phyloP scores from a whole-genome alignment of 37 sponge, comb jelly and placozoan genomes.

The Bolinopsis microptera region DNA sequence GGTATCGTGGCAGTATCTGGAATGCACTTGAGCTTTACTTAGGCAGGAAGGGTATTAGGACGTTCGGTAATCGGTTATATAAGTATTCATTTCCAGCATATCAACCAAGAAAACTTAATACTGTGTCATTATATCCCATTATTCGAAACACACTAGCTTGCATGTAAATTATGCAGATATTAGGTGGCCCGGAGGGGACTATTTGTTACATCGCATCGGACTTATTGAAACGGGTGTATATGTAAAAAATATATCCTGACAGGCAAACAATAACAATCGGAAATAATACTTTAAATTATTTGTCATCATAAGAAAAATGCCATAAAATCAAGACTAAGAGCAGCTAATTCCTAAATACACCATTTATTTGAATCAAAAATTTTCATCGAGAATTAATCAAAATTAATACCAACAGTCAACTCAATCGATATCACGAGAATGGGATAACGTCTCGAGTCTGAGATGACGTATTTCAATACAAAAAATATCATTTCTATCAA shows the following conservation, averaged over 20 bases:
- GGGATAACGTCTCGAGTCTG: neutral
- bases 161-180: too few species aligned
- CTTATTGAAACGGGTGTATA: too few species aligned
- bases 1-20: too few species aligned
- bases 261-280: neutral
- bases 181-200: too few species aligned
- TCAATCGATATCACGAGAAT: neutral
- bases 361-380: neutral
- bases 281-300: neutral
- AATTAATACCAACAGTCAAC: neutral
- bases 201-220: too few species aligned
- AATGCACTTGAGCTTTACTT: too few species aligned
- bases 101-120: too few species aligned
- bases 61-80: too few species aligned
- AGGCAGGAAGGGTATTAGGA: too few species aligned
- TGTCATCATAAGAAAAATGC: neutral
- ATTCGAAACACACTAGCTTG: too few species aligned
- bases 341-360: neutral
- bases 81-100: too few species aligned
- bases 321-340: neutral
- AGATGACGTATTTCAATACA: neutral
- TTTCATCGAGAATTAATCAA: neutral
- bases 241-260: neutral
- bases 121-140: too few species aligned
- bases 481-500: neutral